A percentile compares a stretch with the other conserved stretches of the same genome.
Evolutionary conservation across 2,113 vertebrate genomes (phyloP).

Genomic region (Hiodon tergisus): DNA sequence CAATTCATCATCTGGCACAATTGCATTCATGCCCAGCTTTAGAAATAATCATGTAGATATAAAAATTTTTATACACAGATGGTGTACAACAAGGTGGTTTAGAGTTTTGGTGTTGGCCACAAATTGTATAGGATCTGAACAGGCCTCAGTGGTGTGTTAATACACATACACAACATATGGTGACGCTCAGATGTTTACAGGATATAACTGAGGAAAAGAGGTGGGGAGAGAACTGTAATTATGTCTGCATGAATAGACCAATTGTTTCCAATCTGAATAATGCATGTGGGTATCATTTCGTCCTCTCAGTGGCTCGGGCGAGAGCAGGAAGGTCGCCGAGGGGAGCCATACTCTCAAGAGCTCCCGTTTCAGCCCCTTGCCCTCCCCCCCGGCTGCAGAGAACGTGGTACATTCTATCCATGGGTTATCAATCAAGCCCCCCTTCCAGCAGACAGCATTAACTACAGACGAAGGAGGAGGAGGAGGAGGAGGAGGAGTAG

Average conservation of each 20-base stretch:
- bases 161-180: neutral
- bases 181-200: neutral
- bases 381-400: conserved; percentile 67
- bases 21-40: neutral
- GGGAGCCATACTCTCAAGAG: conserved; percentile 61
- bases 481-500: neutral
- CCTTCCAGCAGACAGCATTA: conserved; percentile 71
- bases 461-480: conserved; percentile 52
- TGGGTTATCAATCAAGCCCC: conserved; percentile 70
- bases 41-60: neutral
- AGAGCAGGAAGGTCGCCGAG: conserved; percentile 61
- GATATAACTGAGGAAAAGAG: conserved; percentile 19
- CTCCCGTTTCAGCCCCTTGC: conserved; percentile 68
- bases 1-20: conserved; percentile 28
- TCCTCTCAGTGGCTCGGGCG: conserved; percentile 72
- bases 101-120: too few relatives aligned
- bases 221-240: conserved; percentile 31
- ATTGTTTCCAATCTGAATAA: conserved; percentile 44
- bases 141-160: neutral
- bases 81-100: too few relatives aligned
- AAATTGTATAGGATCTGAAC: too few relatives aligned
- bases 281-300: conserved; percentile 43
- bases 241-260: conserved; percentile 31
- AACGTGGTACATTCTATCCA: conserved; percentile 62
- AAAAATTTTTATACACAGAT: neutral